phyloP scores from a whole-genome alignment of 2,113 vertebrate species.

The Heterocephalus glaber region DNA sequence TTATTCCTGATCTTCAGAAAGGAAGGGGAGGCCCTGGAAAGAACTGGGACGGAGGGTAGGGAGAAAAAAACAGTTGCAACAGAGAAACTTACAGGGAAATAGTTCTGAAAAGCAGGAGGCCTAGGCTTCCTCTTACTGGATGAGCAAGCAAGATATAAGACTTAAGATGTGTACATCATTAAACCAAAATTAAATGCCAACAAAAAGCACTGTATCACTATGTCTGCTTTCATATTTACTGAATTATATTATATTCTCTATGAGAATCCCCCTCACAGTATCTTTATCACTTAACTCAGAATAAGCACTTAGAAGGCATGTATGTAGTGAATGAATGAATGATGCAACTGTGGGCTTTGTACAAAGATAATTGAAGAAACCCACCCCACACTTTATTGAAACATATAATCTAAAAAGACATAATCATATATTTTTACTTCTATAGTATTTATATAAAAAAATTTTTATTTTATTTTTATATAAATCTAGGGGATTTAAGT shows the following conservation, averaged over 20 bases:
- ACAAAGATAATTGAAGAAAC: conserved; percentile 18
- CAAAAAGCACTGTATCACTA: neutral
- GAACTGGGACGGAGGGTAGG: neutral
- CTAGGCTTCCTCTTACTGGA: neutral
- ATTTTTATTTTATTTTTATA: neutral
- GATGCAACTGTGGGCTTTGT: neutral
- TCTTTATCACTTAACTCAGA: neutral
- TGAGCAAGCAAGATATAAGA: neutral
- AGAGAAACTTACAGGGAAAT: neutral
- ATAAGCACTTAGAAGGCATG: neutral
- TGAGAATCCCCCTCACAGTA: neutral
- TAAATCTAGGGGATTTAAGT: conserved; percentile 38
- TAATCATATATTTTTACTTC: neutral
- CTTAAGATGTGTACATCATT: conserved; percentile 16
- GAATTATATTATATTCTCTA: neutral
- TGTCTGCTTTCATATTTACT: neutral
- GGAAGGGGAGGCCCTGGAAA: neutral
- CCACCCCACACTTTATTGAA: neutral
- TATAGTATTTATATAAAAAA: neutral
- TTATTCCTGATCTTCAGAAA: neutral
- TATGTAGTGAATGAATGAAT: neutral
- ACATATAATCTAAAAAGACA: neutral
- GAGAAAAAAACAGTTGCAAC: no score
- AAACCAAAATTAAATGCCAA: conserved; percentile 16
- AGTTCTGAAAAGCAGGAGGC: neutral